These are phyloP conservation scores for Dendropsophus ebraccatus DNA, from an alignment of 2,113 vertebrate genomes.

Conservation along the genomic window DNA sequence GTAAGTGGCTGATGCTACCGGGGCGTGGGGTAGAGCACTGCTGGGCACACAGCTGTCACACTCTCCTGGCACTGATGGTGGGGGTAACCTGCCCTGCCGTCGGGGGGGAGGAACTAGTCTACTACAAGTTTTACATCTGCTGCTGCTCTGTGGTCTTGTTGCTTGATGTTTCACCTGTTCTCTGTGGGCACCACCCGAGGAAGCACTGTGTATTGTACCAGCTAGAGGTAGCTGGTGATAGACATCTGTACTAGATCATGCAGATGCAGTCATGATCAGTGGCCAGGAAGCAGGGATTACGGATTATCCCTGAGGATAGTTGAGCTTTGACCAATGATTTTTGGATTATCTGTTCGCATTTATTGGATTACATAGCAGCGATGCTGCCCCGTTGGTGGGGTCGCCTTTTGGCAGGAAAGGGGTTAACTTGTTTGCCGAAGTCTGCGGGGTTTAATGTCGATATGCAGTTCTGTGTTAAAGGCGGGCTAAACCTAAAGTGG, in stretches of 20 bases:
- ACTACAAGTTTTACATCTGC: slow-evolving; percentile 12
- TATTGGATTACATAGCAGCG: slow-evolving; percentile 9
- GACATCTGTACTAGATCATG: slow-evolving; percentile 17
- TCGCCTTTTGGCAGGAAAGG: neutral
- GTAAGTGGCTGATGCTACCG: slow-evolving; percentile 77
- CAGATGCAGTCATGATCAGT: neutral
- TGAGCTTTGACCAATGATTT: neutral
- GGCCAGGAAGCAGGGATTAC: neutral
- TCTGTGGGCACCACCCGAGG: neutral
- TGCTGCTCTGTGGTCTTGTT: neutral
- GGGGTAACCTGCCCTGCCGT: neutral
- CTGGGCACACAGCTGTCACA: slow-evolving; percentile 12
- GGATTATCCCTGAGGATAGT: slow-evolving; percentile 6
- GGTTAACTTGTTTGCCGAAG: neutral
- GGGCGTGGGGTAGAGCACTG: neutral
- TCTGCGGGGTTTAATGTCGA: neutral
- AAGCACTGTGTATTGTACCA: slow-evolving; percentile 3
- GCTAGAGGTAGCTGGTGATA: slow-evolving; percentile 1
- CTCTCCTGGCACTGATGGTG: neutral
- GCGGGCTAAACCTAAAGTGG: neutral
- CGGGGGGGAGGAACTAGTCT: slow-evolving; percentile 7
- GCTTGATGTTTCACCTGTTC: slow-evolving; percentile 9
- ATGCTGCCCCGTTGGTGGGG: neutral
- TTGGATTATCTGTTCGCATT: neutral
- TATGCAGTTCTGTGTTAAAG: neutral